phyloP scores from a whole-genome alignment of 2,113 vertebrate genomes.

The Felis chaus region DNA sequence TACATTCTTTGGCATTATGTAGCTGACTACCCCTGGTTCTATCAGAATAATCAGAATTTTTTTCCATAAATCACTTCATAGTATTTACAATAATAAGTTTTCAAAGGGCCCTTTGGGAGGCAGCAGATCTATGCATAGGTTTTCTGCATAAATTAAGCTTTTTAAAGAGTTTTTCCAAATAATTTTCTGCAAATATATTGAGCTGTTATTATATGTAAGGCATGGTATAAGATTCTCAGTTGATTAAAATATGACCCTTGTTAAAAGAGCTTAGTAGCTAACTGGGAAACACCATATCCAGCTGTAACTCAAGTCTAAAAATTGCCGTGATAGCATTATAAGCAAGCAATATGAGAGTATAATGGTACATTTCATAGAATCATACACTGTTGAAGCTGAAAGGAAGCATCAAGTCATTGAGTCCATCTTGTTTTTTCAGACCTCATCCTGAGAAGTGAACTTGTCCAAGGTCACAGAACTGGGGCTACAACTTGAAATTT shows the following conservation, averaged over 20 bases:
- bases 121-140: neutral
- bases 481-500: conserved; percentile 9
- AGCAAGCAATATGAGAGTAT: neutral
- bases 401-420: neutral
- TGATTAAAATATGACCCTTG: neutral
- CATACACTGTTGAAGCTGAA: neutral
- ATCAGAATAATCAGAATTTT: conserved; percentile 8
- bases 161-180: conserved; percentile 32
- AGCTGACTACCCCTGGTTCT: neutral
- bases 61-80: conserved; percentile 21
- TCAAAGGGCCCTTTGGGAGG: neutral
- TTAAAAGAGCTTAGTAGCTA: conserved; percentile 16
- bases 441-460: neutral
- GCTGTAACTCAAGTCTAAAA: conserved; percentile 23
- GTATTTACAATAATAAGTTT: conserved; percentile 45
- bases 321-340: conserved; percentile 2
- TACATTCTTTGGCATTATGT: conserved; percentile 34
- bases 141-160: conserved; percentile 28
- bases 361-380: conserved; percentile 31
- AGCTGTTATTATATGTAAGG: neutral
- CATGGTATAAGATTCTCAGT: neutral
- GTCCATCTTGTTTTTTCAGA: neutral
- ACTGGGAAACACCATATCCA: conserved; percentile 26
- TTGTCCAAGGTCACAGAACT: neutral
- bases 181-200: neutral